Evolutionary conservation across 2,113 vertebrate species (phyloP).

Genomic region (Chaetodon auriga): DNA sequence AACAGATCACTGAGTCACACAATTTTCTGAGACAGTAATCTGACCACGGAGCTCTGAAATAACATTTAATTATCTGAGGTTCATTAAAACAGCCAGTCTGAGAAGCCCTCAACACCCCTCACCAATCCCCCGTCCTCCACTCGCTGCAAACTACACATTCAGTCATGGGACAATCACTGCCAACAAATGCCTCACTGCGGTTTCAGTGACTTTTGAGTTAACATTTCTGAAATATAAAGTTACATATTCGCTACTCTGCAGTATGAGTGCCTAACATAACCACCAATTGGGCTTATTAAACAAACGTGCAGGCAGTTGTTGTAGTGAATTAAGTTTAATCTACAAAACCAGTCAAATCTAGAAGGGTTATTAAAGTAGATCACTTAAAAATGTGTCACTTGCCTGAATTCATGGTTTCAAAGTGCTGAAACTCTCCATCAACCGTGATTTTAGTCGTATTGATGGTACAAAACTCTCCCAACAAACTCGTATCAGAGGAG

Average conservation of each 20-base stretch:
- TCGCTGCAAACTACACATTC: constrained; percentile 32
- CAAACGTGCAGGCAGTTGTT: not conserved
- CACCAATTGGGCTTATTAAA: not conserved
- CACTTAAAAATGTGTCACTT: constrained; percentile 12
- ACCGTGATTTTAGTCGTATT: constrained; percentile 23
- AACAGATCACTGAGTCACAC: constrained; percentile 62
- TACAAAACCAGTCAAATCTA: not conserved
- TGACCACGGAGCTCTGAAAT: constrained; percentile 62
- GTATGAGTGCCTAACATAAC: not conserved
- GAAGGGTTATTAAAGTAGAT: too few relatives aligned
- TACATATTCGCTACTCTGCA: not conserved
- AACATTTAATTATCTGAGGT: constrained; percentile 75
- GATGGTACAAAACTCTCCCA: constrained; percentile 39
- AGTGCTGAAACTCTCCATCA: constrained; percentile 16
- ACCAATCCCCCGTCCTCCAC: constrained; percentile 23
- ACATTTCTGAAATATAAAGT: constrained; percentile 9
- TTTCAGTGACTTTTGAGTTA: constrained; percentile 25
- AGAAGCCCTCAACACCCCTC: constrained; percentile 52
- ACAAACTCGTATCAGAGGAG: constrained; percentile 60
- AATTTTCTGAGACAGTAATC: constrained; percentile 51
- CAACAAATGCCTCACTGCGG: constrained; percentile 28
- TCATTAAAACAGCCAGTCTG: constrained; percentile 69
- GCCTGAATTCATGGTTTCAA: constrained; percentile 10
- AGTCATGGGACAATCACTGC: constrained; percentile 37
- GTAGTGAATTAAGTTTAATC: not conserved